Evolutionary conservation across 1,140 invertebrate species (phyloP), one percentile per base, ranked within the genome.

Genomic region (Coboldia fuscipes): DNA sequence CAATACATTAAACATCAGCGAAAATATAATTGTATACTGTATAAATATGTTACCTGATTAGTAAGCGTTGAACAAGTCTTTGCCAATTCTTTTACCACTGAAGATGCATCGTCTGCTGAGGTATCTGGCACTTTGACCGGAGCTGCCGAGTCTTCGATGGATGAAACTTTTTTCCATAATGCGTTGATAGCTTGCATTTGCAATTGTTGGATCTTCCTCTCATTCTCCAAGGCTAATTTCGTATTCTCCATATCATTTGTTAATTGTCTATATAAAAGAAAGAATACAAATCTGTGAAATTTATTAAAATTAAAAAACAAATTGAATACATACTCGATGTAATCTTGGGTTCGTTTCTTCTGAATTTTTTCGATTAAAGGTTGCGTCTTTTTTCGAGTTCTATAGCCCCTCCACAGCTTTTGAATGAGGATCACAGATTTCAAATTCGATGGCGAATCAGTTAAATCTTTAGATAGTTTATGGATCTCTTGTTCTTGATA

Each of bases 111-210:
- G 26, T 28, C 33, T 13, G 34, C 34, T 37, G 8, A 26, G 13
- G 22, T 18, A 17, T 37, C 27, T 26, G 9, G 30, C 5, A 10
- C 35, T 19, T 30, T 17, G 36, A n/a, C 30, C 30, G 14, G n/a
- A 24, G 6, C 24, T 20, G 17, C 10, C n/a, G 10, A 39, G 27
- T 37, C 39, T 45, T 78, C 70, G 35, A 78, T 50, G 2, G 66
- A 67, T 12, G 74, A 75, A 12, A 89, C 79, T 57, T 88, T 85
- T 51, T 83, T 82, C 81, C 83, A 89, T 4, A 90, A 54, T 6
- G 78, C 77, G 48, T 80, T 81, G 38, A 88, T 86, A 4, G 82
- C 82, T 56, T 89, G 82, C 68, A 86, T 80, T 56, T 89, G 83
- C 27, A 89, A 51, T 41, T 81, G 67, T 44, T 86, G 77, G 27